These are phyloP conservation scores for Ploceus nigricollis DNA, from an alignment of 2,113 vertebrate genomes.

Conservation along the genomic window DNA sequence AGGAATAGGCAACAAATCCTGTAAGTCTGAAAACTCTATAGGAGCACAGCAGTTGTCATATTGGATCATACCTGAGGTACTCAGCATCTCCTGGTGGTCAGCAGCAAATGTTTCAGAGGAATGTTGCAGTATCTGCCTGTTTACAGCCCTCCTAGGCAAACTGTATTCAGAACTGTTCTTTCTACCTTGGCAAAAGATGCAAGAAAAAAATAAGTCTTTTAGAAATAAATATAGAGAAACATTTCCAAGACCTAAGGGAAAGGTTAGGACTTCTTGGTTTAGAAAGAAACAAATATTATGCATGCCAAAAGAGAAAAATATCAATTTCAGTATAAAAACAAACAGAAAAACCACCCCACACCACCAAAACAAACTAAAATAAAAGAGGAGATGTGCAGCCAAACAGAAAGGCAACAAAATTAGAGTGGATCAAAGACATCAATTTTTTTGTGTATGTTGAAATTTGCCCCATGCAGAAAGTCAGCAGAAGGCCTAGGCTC, in stretches of 20 bases:
- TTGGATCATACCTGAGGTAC: neutral
- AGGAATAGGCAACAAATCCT: neutral
- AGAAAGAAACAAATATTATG: neutral
- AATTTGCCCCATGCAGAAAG: neutral
- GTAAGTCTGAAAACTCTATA: neutral
- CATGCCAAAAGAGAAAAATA: neutral
- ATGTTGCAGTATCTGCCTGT: neutral
- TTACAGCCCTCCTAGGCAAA: neutral
- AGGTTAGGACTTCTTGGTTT: neutral
- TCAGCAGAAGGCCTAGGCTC: neutral
- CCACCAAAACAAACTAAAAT: neutral
- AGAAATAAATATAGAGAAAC: neutral
- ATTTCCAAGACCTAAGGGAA: neutral
- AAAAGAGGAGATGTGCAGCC: neutral
- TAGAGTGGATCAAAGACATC: neutral
- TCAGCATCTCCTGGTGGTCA: neutral
- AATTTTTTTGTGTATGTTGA: neutral
- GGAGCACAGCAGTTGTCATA: neutral
- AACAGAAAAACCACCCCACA: neutral
- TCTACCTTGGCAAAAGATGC: neutral
- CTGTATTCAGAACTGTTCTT: neutral
- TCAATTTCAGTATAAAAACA: neutral
- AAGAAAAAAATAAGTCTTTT: neutral
- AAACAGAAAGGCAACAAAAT: neutral
- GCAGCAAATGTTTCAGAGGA: neutral